These are phyloP conservation scores for Nomia melanderi DNA, from an alignment of 1,140 invertebrate genomes.

Conservation along the genomic window DNA sequence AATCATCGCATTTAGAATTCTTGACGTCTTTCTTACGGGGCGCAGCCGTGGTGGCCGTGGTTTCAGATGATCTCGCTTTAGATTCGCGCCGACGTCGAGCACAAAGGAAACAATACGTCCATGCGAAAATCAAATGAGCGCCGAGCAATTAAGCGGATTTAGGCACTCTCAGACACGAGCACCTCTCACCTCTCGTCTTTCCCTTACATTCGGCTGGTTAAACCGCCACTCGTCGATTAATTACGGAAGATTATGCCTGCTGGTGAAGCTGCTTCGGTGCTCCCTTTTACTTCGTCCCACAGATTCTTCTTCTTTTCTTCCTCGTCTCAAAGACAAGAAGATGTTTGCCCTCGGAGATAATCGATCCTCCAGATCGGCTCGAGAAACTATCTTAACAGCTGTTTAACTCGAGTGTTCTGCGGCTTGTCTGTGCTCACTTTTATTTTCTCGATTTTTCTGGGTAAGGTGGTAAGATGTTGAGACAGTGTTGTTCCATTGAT, in stretches of 20 bases:
- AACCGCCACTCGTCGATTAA: constrained; percentile 60
- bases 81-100: constrained; percentile 14
- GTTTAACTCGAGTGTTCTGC: neutral
- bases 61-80: constrained; percentile 42
- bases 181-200: constrained; percentile 24
- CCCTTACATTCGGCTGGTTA: constrained; percentile 42
- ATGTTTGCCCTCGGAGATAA: constrained; percentile 22
- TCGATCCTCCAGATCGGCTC: constrained; percentile 32
- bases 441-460: neutral
- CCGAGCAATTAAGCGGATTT: constrained; percentile 64
- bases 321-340: neutral
- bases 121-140: constrained; percentile 58
- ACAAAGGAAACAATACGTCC: constrained; percentile 52
- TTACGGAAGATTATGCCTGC: constrained; percentile 59
- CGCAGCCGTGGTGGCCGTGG: neutral
- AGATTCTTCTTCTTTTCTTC: neutral
- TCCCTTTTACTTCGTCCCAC: neutral
- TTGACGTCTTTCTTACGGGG: constrained; percentile 39
- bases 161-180: constrained; percentile 56
- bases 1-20: constrained; percentile 47
- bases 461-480: neutral
- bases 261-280: constrained; percentile 25
- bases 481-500: too few species aligned
- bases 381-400: neutral
- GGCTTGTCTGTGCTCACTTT: neutral